These are phyloP conservation scores for Notothenia coriiceps DNA, from an alignment of 2,113 vertebrate species.

Conservation along the genomic window DNA sequence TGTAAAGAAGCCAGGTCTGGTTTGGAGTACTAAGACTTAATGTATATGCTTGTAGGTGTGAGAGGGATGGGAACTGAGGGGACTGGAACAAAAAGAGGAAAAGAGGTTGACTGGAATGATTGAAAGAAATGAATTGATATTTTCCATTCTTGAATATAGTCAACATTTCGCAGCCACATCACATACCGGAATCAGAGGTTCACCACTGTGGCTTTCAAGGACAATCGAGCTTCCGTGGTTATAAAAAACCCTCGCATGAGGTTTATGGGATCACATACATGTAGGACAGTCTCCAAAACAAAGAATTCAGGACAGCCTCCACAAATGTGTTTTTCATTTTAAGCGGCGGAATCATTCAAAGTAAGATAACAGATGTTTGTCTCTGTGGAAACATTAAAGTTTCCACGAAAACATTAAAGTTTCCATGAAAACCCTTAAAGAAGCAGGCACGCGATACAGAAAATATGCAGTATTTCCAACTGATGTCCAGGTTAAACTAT, in stretches of 20 bases:
- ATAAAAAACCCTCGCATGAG: constrained; percentile 29
- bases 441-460: constrained; percentile 11
- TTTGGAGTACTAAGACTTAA: constrained; percentile 21
- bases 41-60: neutral
- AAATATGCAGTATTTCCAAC: neutral
- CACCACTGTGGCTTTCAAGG: constrained; percentile 55
- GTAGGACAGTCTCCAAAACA: constrained; percentile 16
- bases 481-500: neutral
- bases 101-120: constrained; percentile 29
- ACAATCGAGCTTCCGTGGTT: constrained; percentile 8
- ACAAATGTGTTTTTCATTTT: constrained; percentile 67
- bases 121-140: constrained; percentile 8
- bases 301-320: constrained; percentile 24
- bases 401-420: constrained; percentile 55
- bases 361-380: constrained; percentile 72
- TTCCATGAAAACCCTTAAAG: constrained; percentile 37
- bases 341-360: constrained; percentile 23
- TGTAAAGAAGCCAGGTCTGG: constrained; percentile 15
- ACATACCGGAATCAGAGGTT: constrained; percentile 72
- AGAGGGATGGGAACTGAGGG: constrained; percentile 31
- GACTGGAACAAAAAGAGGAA: constrained; percentile 46
- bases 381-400: constrained; percentile 56
- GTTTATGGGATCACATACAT: constrained; percentile 36
- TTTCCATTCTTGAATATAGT: constrained; percentile 70
- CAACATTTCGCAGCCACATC: constrained; percentile 62